These are phyloP conservation scores for Drosophila orosa DNA, from an alignment of 1,140 invertebrate genomes.

Conservation along the genomic window DNA sequence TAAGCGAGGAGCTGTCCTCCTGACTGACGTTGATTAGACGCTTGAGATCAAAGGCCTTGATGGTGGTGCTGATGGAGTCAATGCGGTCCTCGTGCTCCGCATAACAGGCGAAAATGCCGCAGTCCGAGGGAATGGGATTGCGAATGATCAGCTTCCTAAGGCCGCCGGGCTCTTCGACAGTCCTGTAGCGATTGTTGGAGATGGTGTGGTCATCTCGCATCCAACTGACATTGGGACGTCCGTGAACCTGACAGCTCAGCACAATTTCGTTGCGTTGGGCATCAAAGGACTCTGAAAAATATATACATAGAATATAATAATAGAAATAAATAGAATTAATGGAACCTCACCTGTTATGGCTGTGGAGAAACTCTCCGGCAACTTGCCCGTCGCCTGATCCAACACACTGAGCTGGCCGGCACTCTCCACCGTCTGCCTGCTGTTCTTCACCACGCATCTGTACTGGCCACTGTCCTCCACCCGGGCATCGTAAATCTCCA, in stretches of 20 bases:
- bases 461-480: slow-evolving; percentile 77
- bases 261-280: slow-evolving; percentile 85
- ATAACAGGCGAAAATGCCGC: slow-evolving; percentile 87
- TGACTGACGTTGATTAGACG: slow-evolving; percentile 57
- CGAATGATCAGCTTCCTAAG: slow-evolving; percentile 87
- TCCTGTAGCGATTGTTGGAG: slow-evolving; percentile 86
- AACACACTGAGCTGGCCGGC: slow-evolving; percentile 87
- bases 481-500: slow-evolving; percentile 79
- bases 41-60: slow-evolving; percentile 67
- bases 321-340: accelerated
- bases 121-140: slow-evolving; percentile 86
- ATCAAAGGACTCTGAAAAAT: slow-evolving; percentile 83
- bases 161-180: slow-evolving; percentile 86
- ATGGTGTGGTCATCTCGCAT: slow-evolving; percentile 86
- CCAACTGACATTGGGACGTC: slow-evolving; percentile 88
- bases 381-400: slow-evolving; percentile 60
- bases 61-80: slow-evolving; percentile 71
- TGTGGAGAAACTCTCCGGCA: slow-evolving; percentile 69
- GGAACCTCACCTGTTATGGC: slow-evolving; percentile 6
- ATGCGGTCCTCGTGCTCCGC: slow-evolving; percentile 85
- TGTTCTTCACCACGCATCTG: slow-evolving; percentile 87
- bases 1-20: slow-evolving; percentile 4
- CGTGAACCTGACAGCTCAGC: slow-evolving; percentile 87
- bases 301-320: too few species aligned
- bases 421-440: slow-evolving; percentile 86